phyloP scores from a whole-genome alignment of 1,140 invertebrate species.

The Heterodera carotae region DNA sequence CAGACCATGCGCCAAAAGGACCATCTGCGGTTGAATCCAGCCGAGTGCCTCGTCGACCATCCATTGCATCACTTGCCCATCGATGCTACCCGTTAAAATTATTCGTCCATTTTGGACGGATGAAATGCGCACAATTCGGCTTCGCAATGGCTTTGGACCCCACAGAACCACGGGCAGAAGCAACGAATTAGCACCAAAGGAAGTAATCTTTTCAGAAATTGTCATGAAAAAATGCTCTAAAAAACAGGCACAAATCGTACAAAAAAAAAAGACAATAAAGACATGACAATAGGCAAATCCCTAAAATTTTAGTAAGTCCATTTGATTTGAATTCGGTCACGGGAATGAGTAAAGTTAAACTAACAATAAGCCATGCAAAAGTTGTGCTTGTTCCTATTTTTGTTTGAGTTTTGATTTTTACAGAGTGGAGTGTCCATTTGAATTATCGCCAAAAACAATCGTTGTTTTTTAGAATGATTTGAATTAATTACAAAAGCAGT shows the following conservation, averaged over 20 bases:
- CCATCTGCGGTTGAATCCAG: constrained; percentile 80
- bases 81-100: constrained; percentile 91
- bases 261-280: neutral
- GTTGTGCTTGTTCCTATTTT: too few species aligned
- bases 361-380: too few species aligned
- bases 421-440: too few species aligned
- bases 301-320: too few species aligned
- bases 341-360: too few species aligned
- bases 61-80: constrained; percentile 97
- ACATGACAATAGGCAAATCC: too few species aligned
- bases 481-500: too few species aligned
- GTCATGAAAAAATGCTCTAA: constrained; percentile 12
- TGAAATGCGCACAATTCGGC: constrained; percentile 90
- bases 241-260: neutral
- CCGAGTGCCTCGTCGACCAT: constrained; percentile 73
- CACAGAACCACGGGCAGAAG: constrained; percentile 89
- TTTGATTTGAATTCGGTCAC: too few species aligned
- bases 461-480: too few species aligned
- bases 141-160: constrained; percentile 90
- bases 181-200: constrained; percentile 71
- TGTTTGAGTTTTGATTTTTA: too few species aligned
- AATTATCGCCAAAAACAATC: too few species aligned
- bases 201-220: constrained; percentile 30
- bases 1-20: constrained; percentile 15
- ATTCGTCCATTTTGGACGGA: constrained; percentile 87